A percentile compares a stretch with the other conserved stretches of the same genome.
Conservation (phyloP, 2,113 vertebrate species). For the Rhombomys opimus region DNA sequence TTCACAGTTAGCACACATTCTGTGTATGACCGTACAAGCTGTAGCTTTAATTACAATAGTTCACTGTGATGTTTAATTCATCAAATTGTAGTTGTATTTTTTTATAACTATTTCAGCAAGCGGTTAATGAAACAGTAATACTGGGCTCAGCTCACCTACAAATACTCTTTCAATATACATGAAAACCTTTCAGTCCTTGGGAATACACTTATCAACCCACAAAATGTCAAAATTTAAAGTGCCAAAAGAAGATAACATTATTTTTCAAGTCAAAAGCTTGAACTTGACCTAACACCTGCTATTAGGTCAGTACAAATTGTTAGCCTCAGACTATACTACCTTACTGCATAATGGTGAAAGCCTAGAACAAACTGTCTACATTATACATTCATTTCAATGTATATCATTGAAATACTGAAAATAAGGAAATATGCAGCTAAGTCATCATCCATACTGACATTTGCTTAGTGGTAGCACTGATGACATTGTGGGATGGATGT, state of each 20-base stretch:
- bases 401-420: slow-evolving; percentile 18
- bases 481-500: not conserved
- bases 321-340: not conserved
- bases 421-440: not conserved
- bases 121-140: not conserved
- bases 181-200: not conserved
- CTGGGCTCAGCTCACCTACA: not conserved
- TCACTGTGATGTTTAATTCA: slow-evolving; percentile 32
- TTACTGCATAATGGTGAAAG: slow-evolving; percentile 7
- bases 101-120: not conserved
- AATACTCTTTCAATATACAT: slow-evolving; percentile 2
- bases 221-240: slow-evolving; percentile 47
- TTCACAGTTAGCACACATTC: not conserved
- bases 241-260: slow-evolving; percentile 7
- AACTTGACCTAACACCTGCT: not conserved
- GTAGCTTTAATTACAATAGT: slow-evolving; percentile 15
- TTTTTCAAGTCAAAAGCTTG: not conserved
- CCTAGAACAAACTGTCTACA: not conserved
- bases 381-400: not conserved
- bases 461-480: not conserved
- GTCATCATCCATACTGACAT: not conserved
- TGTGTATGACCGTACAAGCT: not conserved
- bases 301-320: not conserved
- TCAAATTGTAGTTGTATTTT: slow-evolving; percentile 38
- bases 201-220: not conserved